Percentiles rank a stretch among this genome's conserved stretches.
These are phyloP conservation scores for Threskiornis aethiopicus DNA, from an alignment of 2,797 vertebrate species.

Conservation along the genomic window DNA sequence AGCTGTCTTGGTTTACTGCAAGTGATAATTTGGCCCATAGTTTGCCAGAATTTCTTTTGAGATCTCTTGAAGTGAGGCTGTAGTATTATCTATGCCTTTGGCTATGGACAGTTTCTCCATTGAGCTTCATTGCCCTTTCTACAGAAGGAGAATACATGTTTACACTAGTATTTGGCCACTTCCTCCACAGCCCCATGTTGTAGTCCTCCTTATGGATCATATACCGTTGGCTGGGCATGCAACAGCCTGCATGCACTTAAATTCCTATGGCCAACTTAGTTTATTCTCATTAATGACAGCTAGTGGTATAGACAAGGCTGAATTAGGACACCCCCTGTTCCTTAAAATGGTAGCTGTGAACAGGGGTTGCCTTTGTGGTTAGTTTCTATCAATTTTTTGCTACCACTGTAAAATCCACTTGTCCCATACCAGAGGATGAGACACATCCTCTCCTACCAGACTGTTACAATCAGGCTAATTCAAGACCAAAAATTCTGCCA, in stretches of 20 bases:
- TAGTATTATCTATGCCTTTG: neutral
- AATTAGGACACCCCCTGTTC: neutral
- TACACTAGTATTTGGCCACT: neutral
- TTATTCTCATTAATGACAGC: neutral
- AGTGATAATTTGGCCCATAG: neutral
- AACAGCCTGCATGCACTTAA: neutral
- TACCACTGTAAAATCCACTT: neutral
- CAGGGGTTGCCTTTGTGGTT: neutral
- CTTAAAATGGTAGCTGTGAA: neutral
- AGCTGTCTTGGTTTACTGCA: neutral
- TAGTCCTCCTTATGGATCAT: no score
- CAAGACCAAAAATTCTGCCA: neutral
- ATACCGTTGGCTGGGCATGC: neutral
- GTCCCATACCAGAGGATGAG: neutral
- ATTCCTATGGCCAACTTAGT: neutral
- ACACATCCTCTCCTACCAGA: neutral
- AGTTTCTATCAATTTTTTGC: neutral
- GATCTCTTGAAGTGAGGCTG: neutral
- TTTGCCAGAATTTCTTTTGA: neutral
- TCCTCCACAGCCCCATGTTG: rapidly evolving
- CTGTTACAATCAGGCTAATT: neutral
- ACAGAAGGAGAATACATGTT: neutral
- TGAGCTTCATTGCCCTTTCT: neutral
- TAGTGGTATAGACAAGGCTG: neutral
- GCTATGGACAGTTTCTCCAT: rapidly evolving